A percentile compares a stretch with the other conserved stretches of the same genome.
Conservation (phyloP, 1,140 invertebrate genomes). For the Saxidomus purpurata region DNA sequence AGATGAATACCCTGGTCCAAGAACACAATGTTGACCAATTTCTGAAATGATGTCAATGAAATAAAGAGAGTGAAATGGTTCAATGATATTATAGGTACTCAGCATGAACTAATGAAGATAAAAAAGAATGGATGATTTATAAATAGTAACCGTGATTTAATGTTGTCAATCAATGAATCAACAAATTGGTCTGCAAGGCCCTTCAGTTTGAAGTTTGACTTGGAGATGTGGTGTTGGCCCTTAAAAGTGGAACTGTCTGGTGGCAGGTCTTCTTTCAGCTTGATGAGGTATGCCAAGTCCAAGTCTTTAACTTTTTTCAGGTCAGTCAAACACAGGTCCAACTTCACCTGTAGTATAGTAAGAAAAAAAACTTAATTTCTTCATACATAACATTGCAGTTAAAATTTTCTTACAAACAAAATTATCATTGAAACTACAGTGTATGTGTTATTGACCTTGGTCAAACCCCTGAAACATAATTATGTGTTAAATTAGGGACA, state of each 20-base stretch:
- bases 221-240: slow-evolving; percentile 8
- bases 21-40: neutral
- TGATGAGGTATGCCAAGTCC: neutral
- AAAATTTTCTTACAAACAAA: neutral
- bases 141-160: neutral
- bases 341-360: slow-evolving; percentile 17
- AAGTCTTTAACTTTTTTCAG: neutral
- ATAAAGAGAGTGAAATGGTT: too few species aligned
- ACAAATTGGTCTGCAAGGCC: neutral
- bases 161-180: slow-evolving; percentile 6
- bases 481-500: too few species aligned
- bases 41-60: neutral
- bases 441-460: neutral
- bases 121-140: neutral
- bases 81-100: too few species aligned
- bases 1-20: neutral
- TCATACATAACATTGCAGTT: neutral
- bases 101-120: neutral
- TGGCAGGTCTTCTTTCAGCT: neutral
- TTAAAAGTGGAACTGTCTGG: neutral
- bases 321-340: neutral
- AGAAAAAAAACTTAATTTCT: neutral
- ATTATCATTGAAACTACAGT: neutral
- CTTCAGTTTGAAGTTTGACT: neutral
- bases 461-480: neutral